A percentile compares a stretch with the other conserved stretches of the same genome.
These are phyloP conservation scores for Oriolus oriolus DNA, from an alignment of 2,113 vertebrate genomes.

Conservation along the genomic window DNA sequence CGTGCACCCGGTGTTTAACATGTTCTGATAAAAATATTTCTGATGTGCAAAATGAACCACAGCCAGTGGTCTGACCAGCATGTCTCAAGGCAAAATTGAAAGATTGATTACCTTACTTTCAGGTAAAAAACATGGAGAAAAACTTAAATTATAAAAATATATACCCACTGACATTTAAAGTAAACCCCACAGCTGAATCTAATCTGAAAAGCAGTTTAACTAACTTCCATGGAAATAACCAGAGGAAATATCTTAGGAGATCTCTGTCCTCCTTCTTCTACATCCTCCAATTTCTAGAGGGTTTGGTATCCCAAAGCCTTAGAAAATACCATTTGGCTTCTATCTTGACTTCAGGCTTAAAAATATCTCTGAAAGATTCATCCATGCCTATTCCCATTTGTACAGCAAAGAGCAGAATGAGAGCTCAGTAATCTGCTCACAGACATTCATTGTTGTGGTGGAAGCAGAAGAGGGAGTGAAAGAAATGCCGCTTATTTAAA, in stretches of 20 bases:
- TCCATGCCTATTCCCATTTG: background rate
- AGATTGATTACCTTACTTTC: background rate
- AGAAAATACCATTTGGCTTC: background rate
- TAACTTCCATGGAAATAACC: background rate
- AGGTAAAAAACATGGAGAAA: background rate
- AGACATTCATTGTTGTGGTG: background rate
- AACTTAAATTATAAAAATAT: background rate
- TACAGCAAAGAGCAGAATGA: background rate
- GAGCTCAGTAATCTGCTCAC: background rate
- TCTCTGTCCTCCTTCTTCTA: background rate
- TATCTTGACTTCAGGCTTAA: background rate
- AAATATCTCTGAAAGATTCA: background rate
- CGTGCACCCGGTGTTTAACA: background rate
- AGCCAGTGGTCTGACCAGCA: background rate
- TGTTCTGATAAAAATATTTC: background rate
- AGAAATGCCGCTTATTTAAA: background rate
- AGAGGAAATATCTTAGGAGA: background rate
- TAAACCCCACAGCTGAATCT: background rate
- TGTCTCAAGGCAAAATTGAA: background rate
- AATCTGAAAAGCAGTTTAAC: background rate
- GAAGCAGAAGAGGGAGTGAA: background rate
- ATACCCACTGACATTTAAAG: background rate
- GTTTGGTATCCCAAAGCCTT: background rate
- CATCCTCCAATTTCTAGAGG: background rate
- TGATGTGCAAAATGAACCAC: background rate